Percentiles rank a stretch among this genome's conserved stretches.
Evolutionary conservation across 1,140 invertebrate genomes (phyloP).

Genomic region (Trichonephila clavipes): DNA sequence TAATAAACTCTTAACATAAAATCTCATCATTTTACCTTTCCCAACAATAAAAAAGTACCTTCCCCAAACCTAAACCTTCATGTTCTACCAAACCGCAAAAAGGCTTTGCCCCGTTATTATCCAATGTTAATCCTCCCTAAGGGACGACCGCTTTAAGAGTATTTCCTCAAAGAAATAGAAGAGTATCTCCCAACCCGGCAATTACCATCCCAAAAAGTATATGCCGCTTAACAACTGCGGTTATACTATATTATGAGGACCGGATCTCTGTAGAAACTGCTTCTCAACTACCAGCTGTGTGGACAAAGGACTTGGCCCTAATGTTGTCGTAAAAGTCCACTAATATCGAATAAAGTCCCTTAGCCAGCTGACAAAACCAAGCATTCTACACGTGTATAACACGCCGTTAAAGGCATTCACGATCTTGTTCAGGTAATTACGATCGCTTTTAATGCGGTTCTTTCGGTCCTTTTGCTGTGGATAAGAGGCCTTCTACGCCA

Average conservation of each 20-base stretch:
- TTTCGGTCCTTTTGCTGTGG: not conserved
- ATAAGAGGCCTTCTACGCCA: not conserved
- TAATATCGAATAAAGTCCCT: conserved; percentile 66
- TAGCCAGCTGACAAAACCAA: conserved; percentile 70
- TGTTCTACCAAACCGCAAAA: conserved; percentile 11
- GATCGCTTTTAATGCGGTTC: conserved; percentile 54
- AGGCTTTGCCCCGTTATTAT: not conserved
- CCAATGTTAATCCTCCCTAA: not conserved
- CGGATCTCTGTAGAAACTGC: conserved; percentile 19
- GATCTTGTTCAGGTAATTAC: conserved; percentile 61
- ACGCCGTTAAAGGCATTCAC: conserved; percentile 71
- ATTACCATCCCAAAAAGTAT: conserved; percentile 59
- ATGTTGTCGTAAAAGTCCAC: conserved; percentile 70
- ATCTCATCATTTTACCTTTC: not conserved
- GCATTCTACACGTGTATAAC: conserved; percentile 74
- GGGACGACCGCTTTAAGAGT: conserved; percentile 6
- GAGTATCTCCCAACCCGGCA: conserved; percentile 21
- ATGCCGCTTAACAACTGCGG: conserved; percentile 60
- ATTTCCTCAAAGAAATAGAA: conserved; percentile 16
- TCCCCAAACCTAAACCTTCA: not conserved
- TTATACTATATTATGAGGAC: conserved; percentile 16
- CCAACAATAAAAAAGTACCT: not conserved
- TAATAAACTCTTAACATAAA: too few relatives aligned
- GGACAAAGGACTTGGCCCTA: conserved; percentile 68
- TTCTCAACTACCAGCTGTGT: conserved; percentile 65